Evolutionary conservation across 2,113 vertebrate genomes (phyloP).

Genomic region (Sitta europaea): DNA sequence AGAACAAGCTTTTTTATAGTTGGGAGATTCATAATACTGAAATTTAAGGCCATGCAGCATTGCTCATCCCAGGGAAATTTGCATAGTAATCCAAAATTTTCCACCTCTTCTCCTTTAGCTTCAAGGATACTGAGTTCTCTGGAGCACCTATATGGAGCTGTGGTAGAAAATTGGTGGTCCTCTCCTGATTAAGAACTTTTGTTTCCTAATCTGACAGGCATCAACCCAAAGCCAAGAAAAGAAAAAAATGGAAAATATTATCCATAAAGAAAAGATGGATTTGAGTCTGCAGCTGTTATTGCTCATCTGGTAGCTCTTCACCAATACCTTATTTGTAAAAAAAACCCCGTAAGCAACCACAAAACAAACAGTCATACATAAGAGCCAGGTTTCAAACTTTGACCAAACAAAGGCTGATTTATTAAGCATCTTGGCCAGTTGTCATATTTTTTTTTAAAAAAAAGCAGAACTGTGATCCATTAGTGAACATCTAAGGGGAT

Average conservation of each 20-base stretch:
- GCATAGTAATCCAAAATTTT: neutral
- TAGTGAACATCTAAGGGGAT: neutral
- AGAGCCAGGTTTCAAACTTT: neutral
- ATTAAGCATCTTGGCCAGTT: neutral
- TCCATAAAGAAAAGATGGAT: neutral
- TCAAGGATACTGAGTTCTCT: neutral
- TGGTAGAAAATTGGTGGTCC: neutral
- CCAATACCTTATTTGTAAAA: neutral
- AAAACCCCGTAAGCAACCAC: accelerated
- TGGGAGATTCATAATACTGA: neutral
- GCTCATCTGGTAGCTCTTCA: neutral
- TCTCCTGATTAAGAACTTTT: neutral
- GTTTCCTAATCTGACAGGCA: neutral
- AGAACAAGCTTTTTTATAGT: neutral
- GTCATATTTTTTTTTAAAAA: neutral
- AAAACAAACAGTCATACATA: neutral
- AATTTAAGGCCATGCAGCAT: neutral
- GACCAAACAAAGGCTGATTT: neutral
- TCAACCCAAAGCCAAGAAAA: neutral
- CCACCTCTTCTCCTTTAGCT: neutral
- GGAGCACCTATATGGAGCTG: neutral
- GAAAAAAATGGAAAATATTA: neutral
- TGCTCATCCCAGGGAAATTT: neutral
- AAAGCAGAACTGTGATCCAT: neutral
- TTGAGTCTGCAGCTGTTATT: neutral